Conservation (phyloP, 2,113 vertebrate species). For the Rallus limicola region DNA sequence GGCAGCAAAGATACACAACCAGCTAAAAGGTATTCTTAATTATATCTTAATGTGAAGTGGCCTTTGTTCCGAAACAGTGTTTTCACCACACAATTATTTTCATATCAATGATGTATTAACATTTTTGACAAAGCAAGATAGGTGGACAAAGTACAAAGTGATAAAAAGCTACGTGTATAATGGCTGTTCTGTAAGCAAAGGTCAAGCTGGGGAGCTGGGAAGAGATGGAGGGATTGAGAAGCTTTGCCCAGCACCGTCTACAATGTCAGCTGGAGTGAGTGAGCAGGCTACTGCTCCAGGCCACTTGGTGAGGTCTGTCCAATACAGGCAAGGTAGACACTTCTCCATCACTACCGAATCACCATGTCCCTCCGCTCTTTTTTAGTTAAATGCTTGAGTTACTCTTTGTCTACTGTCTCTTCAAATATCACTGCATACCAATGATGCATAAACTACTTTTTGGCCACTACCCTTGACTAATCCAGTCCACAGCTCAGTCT, state of each 20-base stretch:
- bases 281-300: not conserved
- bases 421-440: not conserved
- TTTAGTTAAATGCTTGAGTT: not conserved
- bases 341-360: not conserved
- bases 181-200: not conserved
- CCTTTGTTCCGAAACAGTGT: not conserved
- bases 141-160: not conserved
- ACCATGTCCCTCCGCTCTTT: not conserved
- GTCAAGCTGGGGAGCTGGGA: not conserved
- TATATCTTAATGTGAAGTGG: not conserved
- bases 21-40: not conserved
- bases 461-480: not conserved
- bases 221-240: not conserved
- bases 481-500: not conserved
- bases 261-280: not conserved
- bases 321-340: not conserved
- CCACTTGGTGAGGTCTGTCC: not conserved
- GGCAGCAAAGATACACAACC: not conserved
- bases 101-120: not conserved
- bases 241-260: not conserved
- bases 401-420: not conserved
- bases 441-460: not conserved
- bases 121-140: not conserved
- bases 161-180: not conserved
- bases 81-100: not conserved